Conservation (phyloP, 2,888 invertebrate genomes). For the Ctena decussata region DNA sequence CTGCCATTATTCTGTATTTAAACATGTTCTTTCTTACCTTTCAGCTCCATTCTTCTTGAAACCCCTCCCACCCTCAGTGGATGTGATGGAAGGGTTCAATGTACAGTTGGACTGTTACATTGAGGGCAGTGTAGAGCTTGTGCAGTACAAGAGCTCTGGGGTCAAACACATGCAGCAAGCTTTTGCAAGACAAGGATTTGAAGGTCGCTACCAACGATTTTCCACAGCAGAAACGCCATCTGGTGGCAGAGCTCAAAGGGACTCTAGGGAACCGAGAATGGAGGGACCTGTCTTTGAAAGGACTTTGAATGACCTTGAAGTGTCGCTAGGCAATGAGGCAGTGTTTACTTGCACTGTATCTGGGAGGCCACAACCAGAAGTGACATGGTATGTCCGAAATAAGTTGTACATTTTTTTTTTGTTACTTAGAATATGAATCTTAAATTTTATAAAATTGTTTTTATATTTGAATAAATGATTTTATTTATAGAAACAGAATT, state of each 20-base stretch:
- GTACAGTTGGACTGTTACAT: slow-evolving; percentile 91
- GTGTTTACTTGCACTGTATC: slow-evolving; percentile 78
- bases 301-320: slow-evolving; percentile 72
- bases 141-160: slow-evolving; percentile 74
- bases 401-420: no score
- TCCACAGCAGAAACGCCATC: slow-evolving; percentile 54
- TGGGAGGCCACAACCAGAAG: slow-evolving; percentile 78
- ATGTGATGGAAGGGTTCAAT: slow-evolving; percentile 83
- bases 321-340: slow-evolving; percentile 78
- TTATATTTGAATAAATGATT: no score
- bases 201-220: slow-evolving; percentile 77
- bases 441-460: no score
- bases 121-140: slow-evolving; percentile 87
- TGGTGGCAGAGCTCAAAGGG: slow-evolving; percentile 15
- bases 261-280: slow-evolving; percentile 29
- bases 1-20: no score
- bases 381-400: slow-evolving; percentile 81
- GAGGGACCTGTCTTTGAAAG: slow-evolving; percentile 56
- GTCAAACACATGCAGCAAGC: slow-evolving; percentile 68
- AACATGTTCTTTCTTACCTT: background rate
- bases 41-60: slow-evolving; percentile 84
- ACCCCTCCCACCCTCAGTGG: slow-evolving; percentile 80
- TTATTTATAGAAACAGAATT: no score
- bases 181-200: slow-evolving; percentile 74
- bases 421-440: no score